Evolutionary conservation across 2,797 vertebrate species (phyloP), one percentile per base, ranked within the genome.

Genomic region (Myotis myotis): DNA sequence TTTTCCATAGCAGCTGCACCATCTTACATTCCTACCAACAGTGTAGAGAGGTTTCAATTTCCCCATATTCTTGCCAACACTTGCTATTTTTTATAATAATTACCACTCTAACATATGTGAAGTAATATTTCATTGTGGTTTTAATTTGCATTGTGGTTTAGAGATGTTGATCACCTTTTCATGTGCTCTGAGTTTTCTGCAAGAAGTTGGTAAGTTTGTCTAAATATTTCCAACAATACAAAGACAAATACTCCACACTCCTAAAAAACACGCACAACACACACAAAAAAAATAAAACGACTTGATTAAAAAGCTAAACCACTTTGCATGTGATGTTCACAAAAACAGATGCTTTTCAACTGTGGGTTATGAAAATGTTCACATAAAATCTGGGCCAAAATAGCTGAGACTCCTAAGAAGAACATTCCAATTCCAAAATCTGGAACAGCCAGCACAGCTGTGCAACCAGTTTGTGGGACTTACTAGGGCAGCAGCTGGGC

Each of bases 381-480:
- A 68, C 84, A 60, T 78, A 60, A 74, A 86, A 93, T 33, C 38
- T 78, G 66, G 5, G 4, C 19, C 81, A 25, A 62, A 41, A 91
- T 94, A 36, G 41, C 38, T 28, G 22, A 93, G 33, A 62, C 17
- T 75, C 28, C 75, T 38, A 33, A 90, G 36, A 87, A 87, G 53
- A 88, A 72, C 83, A 76, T 3, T 81, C 64, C 1, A 11, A 25
- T 28, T 95, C 25, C 22, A 13, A 53, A 85, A 93, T 87, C 83
- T 79, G 38, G 66, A 97, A 86, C 71, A 96, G 79, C 30, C 36
- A 15, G 36, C 70, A 57, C 78, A 91, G 92, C 86, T 94, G 66
- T 36, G 95, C 86, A 72, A 19, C 20, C 93, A 47, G n/a, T 91
- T 79, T 83, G 66, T 41, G 17, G 28, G 44, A 3, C 30, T 96